Percentiles rank a stretch among this genome's conserved stretches.
These are phyloP conservation scores for Plodia interpunctella DNA, from an alignment of 1,140 invertebrate species.

Conservation along the genomic window DNA sequence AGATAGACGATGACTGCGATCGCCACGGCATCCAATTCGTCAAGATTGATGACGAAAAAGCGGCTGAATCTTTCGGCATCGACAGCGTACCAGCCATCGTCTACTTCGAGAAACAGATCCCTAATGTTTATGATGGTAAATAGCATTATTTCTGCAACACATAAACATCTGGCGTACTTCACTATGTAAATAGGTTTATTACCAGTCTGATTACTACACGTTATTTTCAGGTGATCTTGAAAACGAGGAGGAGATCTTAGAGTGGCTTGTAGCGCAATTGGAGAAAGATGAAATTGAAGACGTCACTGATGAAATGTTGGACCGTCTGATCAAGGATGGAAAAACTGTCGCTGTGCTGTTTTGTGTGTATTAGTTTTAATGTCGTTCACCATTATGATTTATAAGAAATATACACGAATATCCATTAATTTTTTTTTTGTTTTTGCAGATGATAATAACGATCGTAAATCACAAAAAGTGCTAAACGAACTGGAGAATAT, in stretches of 20 bases:
- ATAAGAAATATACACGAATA: neutral
- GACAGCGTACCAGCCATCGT: slow-evolving; percentile 91
- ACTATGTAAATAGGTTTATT: neutral
- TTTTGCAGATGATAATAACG: slow-evolving; percentile 92
- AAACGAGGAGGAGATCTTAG: slow-evolving; percentile 93
- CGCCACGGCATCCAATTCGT: slow-evolving; percentile 95
- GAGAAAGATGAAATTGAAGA: slow-evolving; percentile 97
- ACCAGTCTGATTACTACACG: neutral
- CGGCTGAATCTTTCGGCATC: slow-evolving; percentile 91
- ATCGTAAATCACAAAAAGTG: slow-evolving; percentile 90
- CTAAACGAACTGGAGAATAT: slow-evolving; percentile 95
- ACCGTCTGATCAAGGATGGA: slow-evolving; percentile 91
- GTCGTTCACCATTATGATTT: neutral
- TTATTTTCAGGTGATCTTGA: slow-evolving; percentile 85
- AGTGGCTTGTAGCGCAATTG: slow-evolving; percentile 91
- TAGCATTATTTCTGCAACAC: slow-evolving; percentile 23
- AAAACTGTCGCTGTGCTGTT: slow-evolving; percentile 94
- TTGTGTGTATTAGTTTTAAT: slow-evolving; percentile 83
- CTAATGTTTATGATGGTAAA: slow-evolving; percentile 95
- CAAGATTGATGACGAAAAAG: slow-evolving; percentile 91
- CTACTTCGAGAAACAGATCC: slow-evolving; percentile 95
- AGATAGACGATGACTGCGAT: slow-evolving; percentile 95
- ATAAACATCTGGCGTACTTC: neutral
- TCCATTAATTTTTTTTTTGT: slow-evolving; percentile 15
- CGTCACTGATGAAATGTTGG: slow-evolving; percentile 95